Conservation (phyloP, 2,888 invertebrate species). For the Proisotoma minuta region DNA sequence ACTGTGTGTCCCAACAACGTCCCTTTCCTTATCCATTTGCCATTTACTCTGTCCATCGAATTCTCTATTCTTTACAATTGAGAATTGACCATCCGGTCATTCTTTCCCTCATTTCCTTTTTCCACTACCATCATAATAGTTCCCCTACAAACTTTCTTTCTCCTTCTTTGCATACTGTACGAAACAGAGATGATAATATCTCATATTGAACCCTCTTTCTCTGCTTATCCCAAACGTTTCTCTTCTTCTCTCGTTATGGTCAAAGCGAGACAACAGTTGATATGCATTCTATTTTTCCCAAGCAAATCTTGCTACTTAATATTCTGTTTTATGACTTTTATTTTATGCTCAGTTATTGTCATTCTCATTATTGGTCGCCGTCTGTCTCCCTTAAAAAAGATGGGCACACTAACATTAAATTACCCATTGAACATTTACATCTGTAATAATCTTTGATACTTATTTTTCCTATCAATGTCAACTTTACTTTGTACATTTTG, state of each 20-base stretch:
- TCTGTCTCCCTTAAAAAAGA: slow-evolving; percentile 2
- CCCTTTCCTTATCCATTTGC: not conserved
- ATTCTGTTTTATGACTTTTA: slow-evolving; percentile 15
- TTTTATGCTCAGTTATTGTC: slow-evolving; percentile 6
- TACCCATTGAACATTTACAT: not conserved
- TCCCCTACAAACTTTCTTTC: too few relatives aligned
- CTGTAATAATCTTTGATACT: not conserved
- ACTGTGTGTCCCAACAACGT: not conserved
- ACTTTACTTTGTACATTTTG: too few relatives aligned
- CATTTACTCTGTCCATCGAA: slow-evolving; percentile 2
- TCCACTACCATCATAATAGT: not conserved
- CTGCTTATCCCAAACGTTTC: too few relatives aligned
- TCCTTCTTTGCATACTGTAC: too few relatives aligned
- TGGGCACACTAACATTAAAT: not conserved
- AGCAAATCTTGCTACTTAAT: slow-evolving; percentile 9
- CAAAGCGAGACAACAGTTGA: too few relatives aligned
- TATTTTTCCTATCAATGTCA: slow-evolving; percentile 9
- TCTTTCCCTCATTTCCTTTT: slow-evolving; percentile 1
- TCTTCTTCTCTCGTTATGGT: too few relatives aligned
- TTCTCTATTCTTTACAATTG: not conserved
- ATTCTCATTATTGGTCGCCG: slow-evolving; percentile 4
- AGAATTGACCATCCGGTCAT: slow-evolving; percentile 5
- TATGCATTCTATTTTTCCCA: too few relatives aligned
- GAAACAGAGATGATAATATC: too few relatives aligned
- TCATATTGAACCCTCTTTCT: too few relatives aligned